Percentiles rank a stretch among this genome's conserved stretches.
Evolutionary conservation across 2,888 invertebrate genomes (phyloP).

Genomic region (Lamproptera curius): DNA sequence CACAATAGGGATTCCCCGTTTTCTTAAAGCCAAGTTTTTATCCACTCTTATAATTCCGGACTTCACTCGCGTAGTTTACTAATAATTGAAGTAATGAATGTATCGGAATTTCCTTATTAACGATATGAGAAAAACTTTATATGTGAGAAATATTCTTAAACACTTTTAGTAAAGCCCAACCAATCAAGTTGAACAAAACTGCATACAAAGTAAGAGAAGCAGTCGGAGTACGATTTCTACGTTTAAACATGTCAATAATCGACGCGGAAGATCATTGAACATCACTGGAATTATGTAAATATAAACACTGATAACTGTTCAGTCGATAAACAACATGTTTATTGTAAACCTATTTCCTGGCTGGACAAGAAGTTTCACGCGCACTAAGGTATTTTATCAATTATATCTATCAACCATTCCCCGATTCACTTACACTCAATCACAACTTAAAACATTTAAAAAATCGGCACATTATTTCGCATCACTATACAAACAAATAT

Average conservation of each 20-base stretch:
- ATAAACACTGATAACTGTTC: slow-evolving; percentile 16
- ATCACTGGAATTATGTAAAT: slow-evolving; percentile 14
- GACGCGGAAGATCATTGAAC: slow-evolving; percentile 16
- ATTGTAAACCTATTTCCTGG: slow-evolving; percentile 12
- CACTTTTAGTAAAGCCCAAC: no score
- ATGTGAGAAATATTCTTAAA: no score
- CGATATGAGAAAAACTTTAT: no score
- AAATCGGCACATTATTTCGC: neutral
- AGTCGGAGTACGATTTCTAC: neutral
- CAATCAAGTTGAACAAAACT: no score
- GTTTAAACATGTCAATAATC: slow-evolving; percentile 8
- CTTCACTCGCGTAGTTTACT: neutral
- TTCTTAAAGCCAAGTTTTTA: neutral
- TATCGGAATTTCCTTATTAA: neutral
- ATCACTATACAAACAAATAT: neutral
- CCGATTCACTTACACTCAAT: neutral
- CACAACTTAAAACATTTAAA: neutral
- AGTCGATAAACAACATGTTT: slow-evolving; percentile 9
- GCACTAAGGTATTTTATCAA: neutral
- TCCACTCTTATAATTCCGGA: neutral
- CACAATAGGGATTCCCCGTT: neutral
- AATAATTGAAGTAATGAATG: neutral
- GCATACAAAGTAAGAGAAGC: neutral
- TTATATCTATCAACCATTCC: neutral
- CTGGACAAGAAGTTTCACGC: neutral